phyloP scores from a whole-genome alignment of 1,140 invertebrate genomes.

The Calycopis cecrops region DNA sequence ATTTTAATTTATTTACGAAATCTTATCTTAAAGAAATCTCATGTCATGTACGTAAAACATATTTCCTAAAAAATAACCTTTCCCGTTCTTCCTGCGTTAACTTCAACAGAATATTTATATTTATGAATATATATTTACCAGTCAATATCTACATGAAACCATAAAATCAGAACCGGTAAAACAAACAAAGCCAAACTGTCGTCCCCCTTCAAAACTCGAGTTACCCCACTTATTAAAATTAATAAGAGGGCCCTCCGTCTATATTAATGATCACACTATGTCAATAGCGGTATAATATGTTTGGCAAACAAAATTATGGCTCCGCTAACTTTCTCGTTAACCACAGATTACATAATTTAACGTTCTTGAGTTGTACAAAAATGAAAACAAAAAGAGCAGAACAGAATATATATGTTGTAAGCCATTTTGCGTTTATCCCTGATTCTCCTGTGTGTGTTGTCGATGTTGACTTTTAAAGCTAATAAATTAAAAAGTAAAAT shows the following conservation, averaged over 20 bases:
- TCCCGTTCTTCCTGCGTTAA: no score
- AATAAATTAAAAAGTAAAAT: no score
- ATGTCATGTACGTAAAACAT: no score
- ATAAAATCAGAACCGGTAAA: slow-evolving; percentile 62
- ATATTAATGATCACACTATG: slow-evolving; percentile 65
- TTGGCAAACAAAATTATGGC: slow-evolving; percentile 45
- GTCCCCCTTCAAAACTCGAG: slow-evolving; percentile 49
- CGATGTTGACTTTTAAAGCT: no score
- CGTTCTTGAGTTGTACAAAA: neutral
- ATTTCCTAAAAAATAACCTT: no score
- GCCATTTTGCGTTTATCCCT: no score
- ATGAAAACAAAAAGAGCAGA: no score
- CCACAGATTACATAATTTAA: neutral
- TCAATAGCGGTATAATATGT: slow-evolving; percentile 64
- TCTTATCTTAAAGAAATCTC: no score
- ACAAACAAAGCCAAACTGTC: slow-evolving; percentile 41
- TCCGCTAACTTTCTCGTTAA: neutral
- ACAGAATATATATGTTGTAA: no score
- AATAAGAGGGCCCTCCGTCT: slow-evolving; percentile 68
- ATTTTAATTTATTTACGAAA: no score
- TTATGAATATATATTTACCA: slow-evolving; percentile 45
- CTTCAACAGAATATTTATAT: no score
- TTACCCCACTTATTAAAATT: slow-evolving; percentile 72
- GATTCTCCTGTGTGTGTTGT: no score
- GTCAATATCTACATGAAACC: slow-evolving; percentile 27